Evolutionary conservation across 1,140 invertebrate species (phyloP).

Genomic region (Drosophila simulans): DNA sequence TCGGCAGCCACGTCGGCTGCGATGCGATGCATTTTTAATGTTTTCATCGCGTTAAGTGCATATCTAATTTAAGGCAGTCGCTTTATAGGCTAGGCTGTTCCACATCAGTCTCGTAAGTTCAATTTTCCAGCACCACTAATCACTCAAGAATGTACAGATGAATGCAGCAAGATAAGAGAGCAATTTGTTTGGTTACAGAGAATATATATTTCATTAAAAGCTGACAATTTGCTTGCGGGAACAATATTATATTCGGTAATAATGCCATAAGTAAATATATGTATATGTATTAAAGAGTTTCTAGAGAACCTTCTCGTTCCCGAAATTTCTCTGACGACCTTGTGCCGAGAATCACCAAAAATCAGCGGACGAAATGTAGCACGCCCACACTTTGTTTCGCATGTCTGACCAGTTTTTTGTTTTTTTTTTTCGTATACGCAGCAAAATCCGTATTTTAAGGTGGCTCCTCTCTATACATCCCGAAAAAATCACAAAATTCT

Average conservation of each 20-base stretch:
- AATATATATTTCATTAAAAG: neutral
- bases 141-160: slow-evolving; percentile 13
- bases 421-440: slow-evolving; percentile 32
- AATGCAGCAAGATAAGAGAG: slow-evolving; percentile 5
- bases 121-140: slow-evolving; percentile 21
- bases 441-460: neutral
- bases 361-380: slow-evolving; percentile 16
- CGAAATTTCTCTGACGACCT: slow-evolving; percentile 43
- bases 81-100: slow-evolving; percentile 30
- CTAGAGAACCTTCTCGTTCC: neutral
- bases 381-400: slow-evolving; percentile 49
- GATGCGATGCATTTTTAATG: slow-evolving; percentile 65
- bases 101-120: slow-evolving; percentile 22
- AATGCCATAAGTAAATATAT: too few relatives aligned
- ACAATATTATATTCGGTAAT: too few relatives aligned
- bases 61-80: slow-evolving; percentile 62
- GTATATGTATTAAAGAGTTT: too few relatives aligned
- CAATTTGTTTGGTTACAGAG: neutral
- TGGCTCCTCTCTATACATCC: slow-evolving; percentile 17
- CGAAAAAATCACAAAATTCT: slow-evolving; percentile 57
- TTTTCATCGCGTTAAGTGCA: slow-evolving; percentile 70
- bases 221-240: too few relatives aligned
- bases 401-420: slow-evolving; percentile 64
- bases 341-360: slow-evolving; percentile 25
- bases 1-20: slow-evolving; percentile 30